Evolutionary conservation across 2,113 vertebrate species (phyloP), one percentile per base, ranked within the genome.

Genomic region (Lepus europaeus): DNA sequence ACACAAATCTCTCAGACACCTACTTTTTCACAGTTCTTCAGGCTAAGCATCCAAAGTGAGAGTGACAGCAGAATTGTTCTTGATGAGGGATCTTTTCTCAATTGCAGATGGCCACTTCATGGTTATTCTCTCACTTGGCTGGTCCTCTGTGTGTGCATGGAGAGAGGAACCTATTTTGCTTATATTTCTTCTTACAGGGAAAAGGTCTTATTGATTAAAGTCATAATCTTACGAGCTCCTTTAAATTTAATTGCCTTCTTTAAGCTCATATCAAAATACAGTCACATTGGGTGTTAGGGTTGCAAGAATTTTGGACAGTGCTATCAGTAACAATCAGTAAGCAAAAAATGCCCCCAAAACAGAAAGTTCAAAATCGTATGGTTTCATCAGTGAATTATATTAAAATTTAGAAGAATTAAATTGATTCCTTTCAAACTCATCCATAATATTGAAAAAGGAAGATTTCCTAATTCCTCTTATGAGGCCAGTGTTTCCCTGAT

Each of bases 211-310:
- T 64, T 51, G 1, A 4, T 22, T 69, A 68, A 11, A 1, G 64
- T 5, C 19, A 10, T 17, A 33, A 17, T 27, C 14, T 39, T 5
- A 68, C 11, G 12, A 19, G 11, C 45, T 89, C 19, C 68, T 69
- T 87, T 69, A 36, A 20, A 3, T 25, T n/a, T 59, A 59, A 59
- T 19, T 33, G 5, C 31, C 53, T 80, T 31, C 20, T 80, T 59
- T n/a, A 59, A 59, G 77, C 3, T 8, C n/a, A 25, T 33, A 33
- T 36, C 13, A 9, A 80, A 80, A 36, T 80, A 23, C 9, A 1
- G 9, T n/a, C 29, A n/a, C 0, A 14, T 5, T 59, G 5, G 8
- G 13, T 6, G 64, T 4, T 56, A 12, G 5, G 3, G 22, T 13
- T 27, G 69, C 2, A 4, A 27, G 36, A 88, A 31, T 31, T 77